Percentiles rank a stretch among this genome's conserved stretches.
These are phyloP conservation scores for Megalonaias nervosa DNA, from an alignment of 1,140 invertebrate species.

Conservation along the genomic window DNA sequence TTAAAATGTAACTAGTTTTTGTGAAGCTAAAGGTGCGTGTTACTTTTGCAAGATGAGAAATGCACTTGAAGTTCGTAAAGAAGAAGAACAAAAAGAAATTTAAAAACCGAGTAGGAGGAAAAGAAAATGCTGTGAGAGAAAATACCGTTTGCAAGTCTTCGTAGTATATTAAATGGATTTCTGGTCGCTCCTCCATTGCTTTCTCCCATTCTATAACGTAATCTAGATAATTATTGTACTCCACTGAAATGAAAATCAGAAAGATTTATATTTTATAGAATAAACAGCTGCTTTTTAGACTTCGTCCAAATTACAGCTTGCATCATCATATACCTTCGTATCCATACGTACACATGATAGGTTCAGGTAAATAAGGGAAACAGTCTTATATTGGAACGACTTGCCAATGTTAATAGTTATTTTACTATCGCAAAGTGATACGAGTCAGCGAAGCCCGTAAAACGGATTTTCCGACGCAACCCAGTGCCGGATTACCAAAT, in stretches of 20 bases:
- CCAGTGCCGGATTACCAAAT: background rate
- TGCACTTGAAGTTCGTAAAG: no score
- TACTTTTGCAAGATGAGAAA: no score
- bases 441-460: background rate
- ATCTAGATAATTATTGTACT: slow-evolving; percentile 12
- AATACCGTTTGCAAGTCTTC: slow-evolving; percentile 13
- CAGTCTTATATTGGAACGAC: background rate
- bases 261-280: background rate
- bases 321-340: background rate
- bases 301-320: background rate
- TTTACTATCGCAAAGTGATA: background rate
- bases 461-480: background rate
- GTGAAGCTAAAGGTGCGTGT: no score
- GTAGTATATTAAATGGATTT: slow-evolving; percentile 3
- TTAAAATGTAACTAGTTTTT: no score
- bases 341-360: background rate
- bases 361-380: background rate
- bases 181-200: background rate
- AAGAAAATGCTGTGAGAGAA: no score
- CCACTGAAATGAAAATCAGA: slow-evolving; percentile 1
- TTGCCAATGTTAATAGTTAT: background rate
- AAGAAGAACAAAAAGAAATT: no score
- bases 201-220: slow-evolving; percentile 13
- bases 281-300: background rate
- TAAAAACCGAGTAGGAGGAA: no score